A percentile compares a stretch with the other conserved stretches of the same genome.
Evolutionary conservation across 2,888 invertebrate species (phyloP).

Genomic region (Platerodrilus igneus): DNA sequence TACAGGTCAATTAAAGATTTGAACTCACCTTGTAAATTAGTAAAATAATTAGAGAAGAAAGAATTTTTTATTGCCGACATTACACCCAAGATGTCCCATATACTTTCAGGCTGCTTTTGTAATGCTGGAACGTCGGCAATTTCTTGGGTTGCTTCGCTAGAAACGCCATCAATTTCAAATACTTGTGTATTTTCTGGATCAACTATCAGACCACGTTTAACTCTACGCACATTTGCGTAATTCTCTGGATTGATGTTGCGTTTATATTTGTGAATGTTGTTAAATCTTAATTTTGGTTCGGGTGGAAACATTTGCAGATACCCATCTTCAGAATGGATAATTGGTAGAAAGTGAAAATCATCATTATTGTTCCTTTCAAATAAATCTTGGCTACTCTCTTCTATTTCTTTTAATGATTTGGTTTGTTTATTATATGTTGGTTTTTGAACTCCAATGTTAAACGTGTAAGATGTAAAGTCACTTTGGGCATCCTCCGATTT

Average conservation of each 20-base stretch:
- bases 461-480: too few relatives aligned
- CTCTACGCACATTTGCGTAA: constrained; percentile 6
- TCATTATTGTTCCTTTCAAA: too few relatives aligned
- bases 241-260: neutral
- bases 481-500: neutral
- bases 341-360: too few relatives aligned
- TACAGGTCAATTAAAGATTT: too few relatives aligned
- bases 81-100: constrained; percentile 14
- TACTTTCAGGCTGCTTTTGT: constrained; percentile 4
- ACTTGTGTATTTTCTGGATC: constrained; percentile 13
- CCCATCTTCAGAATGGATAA: too few relatives aligned
- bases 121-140: constrained; percentile 1
- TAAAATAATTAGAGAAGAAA: constrained; percentile 11
- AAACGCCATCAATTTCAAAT: constrained; percentile 5
- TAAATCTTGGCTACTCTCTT: too few relatives aligned
- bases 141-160: constrained; percentile 3
- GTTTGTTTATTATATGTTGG: too few relatives aligned
- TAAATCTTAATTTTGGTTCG: constrained; percentile 2
- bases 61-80: constrained; percentile 15
- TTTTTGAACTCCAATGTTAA: too few relatives aligned
- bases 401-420: too few relatives aligned
- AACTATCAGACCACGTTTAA: constrained; percentile 7
- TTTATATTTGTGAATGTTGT: constrained; percentile 4
- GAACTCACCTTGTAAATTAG: constrained; percentile 10
- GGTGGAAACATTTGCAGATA: too few relatives aligned